These are phyloP conservation scores for Emys orbicularis DNA, from an alignment of 2,797 vertebrate genomes.

Conservation along the genomic window DNA sequence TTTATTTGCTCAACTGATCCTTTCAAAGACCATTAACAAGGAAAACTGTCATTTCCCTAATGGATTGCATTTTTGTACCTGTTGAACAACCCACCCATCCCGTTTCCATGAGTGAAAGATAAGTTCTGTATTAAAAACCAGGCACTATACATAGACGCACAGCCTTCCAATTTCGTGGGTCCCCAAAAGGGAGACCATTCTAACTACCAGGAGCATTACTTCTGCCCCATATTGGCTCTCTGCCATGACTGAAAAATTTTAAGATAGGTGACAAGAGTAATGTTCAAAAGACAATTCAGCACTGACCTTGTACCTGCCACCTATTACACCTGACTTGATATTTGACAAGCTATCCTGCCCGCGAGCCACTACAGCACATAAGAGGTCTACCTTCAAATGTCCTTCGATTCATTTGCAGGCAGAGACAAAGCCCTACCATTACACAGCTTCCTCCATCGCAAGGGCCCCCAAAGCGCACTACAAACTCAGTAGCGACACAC, in stretches of 20 bases:
- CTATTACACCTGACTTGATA: neutral
- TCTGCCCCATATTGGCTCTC: neutral
- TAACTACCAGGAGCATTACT: neutral
- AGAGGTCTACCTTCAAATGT: constrained; percentile 6
- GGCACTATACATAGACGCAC: neutral
- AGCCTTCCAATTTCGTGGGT: neutral
- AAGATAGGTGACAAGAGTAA: neutral
- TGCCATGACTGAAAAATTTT: no score
- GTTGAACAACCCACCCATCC: neutral
- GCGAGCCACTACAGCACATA: neutral
- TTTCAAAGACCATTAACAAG: neutral
- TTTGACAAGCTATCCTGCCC: neutral
- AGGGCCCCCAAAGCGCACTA: neutral
- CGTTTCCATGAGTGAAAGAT: neutral
- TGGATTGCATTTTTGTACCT: neutral
- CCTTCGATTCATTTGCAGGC: neutral
- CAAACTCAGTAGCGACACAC: neutral
- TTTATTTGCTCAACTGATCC: neutral
- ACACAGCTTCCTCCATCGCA: neutral
- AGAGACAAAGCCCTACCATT: neutral
- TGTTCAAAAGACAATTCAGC: neutral
- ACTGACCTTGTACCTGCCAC: neutral
- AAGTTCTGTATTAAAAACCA: neutral
- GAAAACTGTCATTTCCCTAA: neutral
- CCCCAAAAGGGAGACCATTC: neutral